phyloP scores from a whole-genome alignment of 2,113 vertebrate genomes.

The Acrocephalus kingi region DNA sequence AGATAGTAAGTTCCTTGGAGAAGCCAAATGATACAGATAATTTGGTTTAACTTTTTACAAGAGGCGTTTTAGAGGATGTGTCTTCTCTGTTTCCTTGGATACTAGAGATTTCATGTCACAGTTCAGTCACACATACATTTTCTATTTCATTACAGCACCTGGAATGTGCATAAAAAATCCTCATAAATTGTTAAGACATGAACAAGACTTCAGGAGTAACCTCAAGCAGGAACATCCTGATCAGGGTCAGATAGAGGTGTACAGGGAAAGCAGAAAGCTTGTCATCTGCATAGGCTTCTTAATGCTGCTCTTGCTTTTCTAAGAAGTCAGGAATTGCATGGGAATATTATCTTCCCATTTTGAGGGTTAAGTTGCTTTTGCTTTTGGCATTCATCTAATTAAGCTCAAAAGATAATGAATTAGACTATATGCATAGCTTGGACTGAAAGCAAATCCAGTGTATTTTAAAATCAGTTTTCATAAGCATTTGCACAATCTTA shows the following conservation, averaged over 20 bases:
- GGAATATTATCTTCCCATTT: background rate
- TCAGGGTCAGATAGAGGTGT: background rate
- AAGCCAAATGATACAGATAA: background rate
- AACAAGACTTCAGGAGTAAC: background rate
- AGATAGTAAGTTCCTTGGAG: background rate
- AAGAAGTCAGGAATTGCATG: background rate
- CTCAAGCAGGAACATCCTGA: background rate
- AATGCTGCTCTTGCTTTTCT: background rate
- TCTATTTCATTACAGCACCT: background rate
- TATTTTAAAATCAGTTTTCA: background rate
- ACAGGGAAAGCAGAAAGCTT: background rate
- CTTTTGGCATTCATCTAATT: background rate
- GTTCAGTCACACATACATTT: background rate
- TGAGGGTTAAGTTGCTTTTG: background rate
- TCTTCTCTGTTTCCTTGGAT: constrained; percentile 41
- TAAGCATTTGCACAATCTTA: background rate
- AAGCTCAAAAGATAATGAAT: background rate
- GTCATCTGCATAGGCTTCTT: background rate
- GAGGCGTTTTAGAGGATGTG: background rate
- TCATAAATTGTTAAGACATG: background rate
- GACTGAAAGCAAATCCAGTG: background rate
- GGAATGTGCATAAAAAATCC: background rate
- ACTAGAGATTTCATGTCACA: background rate
- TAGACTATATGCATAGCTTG: background rate
- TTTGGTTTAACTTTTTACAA: background rate